Base-by-base conservation (phyloP, 1,140 invertebrate species). In the Drosophila mauritiana region DNA sequence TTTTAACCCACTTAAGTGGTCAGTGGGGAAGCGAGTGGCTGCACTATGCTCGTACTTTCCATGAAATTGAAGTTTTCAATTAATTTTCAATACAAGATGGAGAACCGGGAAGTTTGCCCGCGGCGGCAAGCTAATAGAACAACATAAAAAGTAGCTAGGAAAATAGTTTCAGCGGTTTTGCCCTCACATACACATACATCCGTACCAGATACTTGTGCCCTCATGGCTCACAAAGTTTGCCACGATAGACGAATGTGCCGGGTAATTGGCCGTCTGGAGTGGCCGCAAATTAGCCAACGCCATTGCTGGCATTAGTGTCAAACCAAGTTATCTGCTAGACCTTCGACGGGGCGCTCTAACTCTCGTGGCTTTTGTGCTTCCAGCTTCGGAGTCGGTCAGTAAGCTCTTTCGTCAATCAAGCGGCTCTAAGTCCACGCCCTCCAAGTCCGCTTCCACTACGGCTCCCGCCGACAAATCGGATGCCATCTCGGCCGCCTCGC, bases 331-430 rank as follows among this genome's bases (percentile, higher is more conserved):
- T 76, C 84, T 69, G 58, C 52, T 15, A 73, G 74, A 82, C 55
- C 80, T 73, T 65, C 49, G 45, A 75, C 49, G 58, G 52, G 46
- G 59, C 52, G 68, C 68, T 68, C 65, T 56, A 64, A 77, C 61
- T 80, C 45, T 80, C 40, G 58, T 40, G 53, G 74, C 42, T 43
- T 77, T 74, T 77, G 22, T 75, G 39, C 57, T 75, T 86, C 34
- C 73, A 90, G 86, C 90, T 15, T 91, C 91, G 22, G 91, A 92
- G 72, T 88, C 91, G 61, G 89, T 92, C 73, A 91, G 85, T 76
- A 92, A 92, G 84, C 89, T 92, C 49, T 92, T 92, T 92, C 91
- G 91, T 74, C 86, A 86, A 77, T 81, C 85, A 76, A 78, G 75
- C 49, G 81, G 67, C 69, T 46, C 85, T 61, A 85, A 79, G 53